Conservation (phyloP, 2,888 invertebrate species). For the Mesochorus sp. region DNA sequence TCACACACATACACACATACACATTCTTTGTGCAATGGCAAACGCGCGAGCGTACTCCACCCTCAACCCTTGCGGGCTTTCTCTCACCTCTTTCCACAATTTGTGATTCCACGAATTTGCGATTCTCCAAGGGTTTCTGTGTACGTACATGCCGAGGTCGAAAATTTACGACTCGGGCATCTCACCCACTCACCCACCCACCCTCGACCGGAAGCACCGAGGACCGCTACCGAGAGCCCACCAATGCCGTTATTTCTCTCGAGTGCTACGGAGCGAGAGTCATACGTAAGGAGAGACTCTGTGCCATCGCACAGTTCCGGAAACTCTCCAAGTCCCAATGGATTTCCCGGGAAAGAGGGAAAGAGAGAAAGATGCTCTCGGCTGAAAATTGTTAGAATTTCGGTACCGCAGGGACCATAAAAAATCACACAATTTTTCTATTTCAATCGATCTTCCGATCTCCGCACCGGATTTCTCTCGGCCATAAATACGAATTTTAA, state of each 20-base stretch:
- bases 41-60: too few relatives aligned
- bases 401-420: neutral
- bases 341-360: neutral
- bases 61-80: neutral
- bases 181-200: neutral
- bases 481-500: neutral
- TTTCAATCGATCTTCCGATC: slow-evolving; percentile 2
- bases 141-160: slow-evolving; percentile 10
- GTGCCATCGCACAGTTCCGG: neutral
- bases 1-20: too few relatives aligned
- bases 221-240: neutral
- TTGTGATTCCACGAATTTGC: slow-evolving; percentile 55
- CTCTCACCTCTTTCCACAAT: slow-evolving; percentile 32
- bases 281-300: slow-evolving; percentile 11
- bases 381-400: neutral
- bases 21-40: neutral
- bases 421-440: slow-evolving; percentile 42
- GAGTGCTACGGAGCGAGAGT: neutral
- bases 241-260: slow-evolving; percentile 23
- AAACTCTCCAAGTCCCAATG: slow-evolving; percentile 19
- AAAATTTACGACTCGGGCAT: slow-evolving; percentile 40
- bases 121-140: slow-evolving; percentile 51
- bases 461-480: neutral
- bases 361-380: neutral
- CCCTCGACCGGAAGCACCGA: neutral